Base-by-base conservation (phyloP, 2,113 vertebrate genomes). In the Struthidea cinerea region DNA sequence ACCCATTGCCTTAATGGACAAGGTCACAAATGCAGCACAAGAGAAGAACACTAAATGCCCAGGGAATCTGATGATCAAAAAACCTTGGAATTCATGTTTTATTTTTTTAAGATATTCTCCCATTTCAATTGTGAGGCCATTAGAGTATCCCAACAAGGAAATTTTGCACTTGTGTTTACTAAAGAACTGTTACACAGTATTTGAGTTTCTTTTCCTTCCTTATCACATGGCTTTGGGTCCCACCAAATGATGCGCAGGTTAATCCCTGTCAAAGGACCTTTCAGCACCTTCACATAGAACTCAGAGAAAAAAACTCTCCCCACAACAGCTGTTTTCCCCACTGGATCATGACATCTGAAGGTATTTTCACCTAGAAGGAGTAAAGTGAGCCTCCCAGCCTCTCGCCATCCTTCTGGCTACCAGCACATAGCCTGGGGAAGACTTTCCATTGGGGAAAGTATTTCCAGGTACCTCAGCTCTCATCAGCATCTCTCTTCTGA, bases 251-350 rank as follows among this genome's bases (percentile, higher is more conserved):
- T 17, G 9, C 7, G 1, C 19, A 37, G 4, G 37, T 49, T 47
- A 69, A 73, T 52, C 35, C 22, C 37, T 37, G 5, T 21, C 41
- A 57, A 49, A 28, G n/a, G 23, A 53, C 39, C 14, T 79, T 63
- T 37, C 26, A 59, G 20, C 35, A 71, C 42, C n/a, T 79, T 67
- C 56, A 30, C 17, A 4, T 0, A 11, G 37, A 37, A 41, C 42
- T 78, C n/a, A n/a, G 39, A 71, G 37, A 69, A 13, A 63, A 77
- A 57, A 87, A 7, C 14, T 53, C 23, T 7, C 6, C 22, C 35
- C 30, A 30, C 0, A 0, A 39, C 13, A 68, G 15, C 30, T 5
- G 0, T 26, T 84, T 70, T 32, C 26, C 33, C 32, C 8, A 4
- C 20, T 11, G 6, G 30, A 65, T 52, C 59, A 13, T 32, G 26